phyloP scores from a whole-genome alignment of 2,797 vertebrate genomes.

The Lacerta agilis region DNA sequence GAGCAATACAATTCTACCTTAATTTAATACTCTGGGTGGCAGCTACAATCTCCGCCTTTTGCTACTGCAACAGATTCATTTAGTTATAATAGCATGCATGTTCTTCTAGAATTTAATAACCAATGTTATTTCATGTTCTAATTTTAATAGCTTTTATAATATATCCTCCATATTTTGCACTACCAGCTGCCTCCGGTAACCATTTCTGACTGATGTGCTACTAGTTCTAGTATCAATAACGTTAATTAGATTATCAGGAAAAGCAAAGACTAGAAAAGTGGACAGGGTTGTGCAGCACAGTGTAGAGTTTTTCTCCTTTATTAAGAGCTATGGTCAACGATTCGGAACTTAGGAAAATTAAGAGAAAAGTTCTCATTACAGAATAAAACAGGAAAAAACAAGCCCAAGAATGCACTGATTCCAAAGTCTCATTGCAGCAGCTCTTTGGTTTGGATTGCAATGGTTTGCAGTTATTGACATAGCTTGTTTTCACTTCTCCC shows the following conservation, averaged over 20 bases:
- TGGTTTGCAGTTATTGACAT: no score
- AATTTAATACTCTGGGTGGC: neutral
- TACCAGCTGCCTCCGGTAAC: neutral
- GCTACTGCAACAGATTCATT: neutral
- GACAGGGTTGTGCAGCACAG: constrained; percentile 5
- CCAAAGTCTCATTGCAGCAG: no score
- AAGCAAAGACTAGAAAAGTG: constrained; percentile 40
- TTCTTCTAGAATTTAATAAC: constrained; percentile 7
- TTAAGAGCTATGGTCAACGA: constrained; percentile 31
- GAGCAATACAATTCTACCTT: neutral
- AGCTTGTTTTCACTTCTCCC: neutral
- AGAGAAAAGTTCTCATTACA: constrained; percentile 25
- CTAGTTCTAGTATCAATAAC: constrained; percentile 53
- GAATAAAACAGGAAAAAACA: neutral
- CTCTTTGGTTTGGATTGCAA: no score
- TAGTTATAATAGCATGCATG: neutral
- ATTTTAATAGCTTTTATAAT: neutral
- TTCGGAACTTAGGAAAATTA: constrained; percentile 13
- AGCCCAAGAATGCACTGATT: neutral
- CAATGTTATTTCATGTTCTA: neutral
- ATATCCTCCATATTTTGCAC: neutral
- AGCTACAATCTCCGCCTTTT: neutral
- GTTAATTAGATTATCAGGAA: constrained; percentile 50
- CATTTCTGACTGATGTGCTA: constrained; percentile 41
- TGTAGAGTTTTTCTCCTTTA: constrained; percentile 19